Evolutionary conservation across 2,888 invertebrate species (phyloP), one percentile per base, ranked within the genome.

Genomic region (Troides aeacus): DNA sequence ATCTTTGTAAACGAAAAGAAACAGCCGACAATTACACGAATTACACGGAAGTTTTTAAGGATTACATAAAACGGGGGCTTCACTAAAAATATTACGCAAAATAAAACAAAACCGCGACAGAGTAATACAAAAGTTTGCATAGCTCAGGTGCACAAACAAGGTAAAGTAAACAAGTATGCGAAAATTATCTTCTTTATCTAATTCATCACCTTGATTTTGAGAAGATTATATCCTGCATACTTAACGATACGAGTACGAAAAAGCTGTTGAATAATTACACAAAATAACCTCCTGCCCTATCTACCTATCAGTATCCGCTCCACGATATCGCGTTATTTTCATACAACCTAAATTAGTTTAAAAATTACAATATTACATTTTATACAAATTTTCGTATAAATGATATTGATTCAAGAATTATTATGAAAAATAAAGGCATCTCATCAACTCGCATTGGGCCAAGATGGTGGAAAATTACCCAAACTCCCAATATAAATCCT

Each of bases 131-230:
- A 60, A 60, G 69, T 64, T 64, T 69, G 24, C 64, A 23, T 2
- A 69, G 56, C 17, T 64, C 60, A 56, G 30, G 61, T 64, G 15
- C 1, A 64, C 61, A 61, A 69, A 64, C 64, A 64, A 15, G 57
- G 57, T 21, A 53, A 63, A 61, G 64, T 56, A 64, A 21, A 68
- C 68, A 63, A 42, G n/a, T 39, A 58, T 64, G 46, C 36, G 46
- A 56, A 61, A 69, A 60, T 69, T 69, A 69, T 64, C 64, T 64
- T 61, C 24, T 36, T 64, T 69, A 69, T 64, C 64, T 57, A 64
- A 42, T 39, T 58, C 66, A 64, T 61, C 53, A 61, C 69, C 69
- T 64, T 69, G 64, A 64, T 69, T 58, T 39, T 53, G 24, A 12
- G 56, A 30, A 53, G 53, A 59, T 63, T 58, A 17, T 21, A 68